These are phyloP conservation scores for Cladorhizidae sp. DNA, from an alignment of 37 sponge, comb jelly and placozoan genomes.

Conservation along the genomic window DNA sequence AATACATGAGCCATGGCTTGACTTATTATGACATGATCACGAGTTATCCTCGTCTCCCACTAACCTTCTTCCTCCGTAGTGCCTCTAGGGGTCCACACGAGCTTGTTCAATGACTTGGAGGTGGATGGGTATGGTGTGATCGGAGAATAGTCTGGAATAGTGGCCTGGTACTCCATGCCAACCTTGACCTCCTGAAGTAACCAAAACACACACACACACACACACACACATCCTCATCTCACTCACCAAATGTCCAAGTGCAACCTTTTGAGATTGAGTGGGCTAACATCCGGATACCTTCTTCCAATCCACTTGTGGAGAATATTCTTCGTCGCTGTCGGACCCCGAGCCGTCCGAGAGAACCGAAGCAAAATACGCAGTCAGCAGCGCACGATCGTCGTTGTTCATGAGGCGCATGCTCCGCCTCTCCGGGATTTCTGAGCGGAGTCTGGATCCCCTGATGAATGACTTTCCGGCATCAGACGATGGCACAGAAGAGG, in stretches of 20 bases:
- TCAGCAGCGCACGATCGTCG: not conserved
- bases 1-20: no score
- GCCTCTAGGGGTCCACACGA: conserved; percentile 32
- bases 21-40: no score
- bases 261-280: no score
- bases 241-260: no score
- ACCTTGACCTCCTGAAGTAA: conserved; percentile 16
- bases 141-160: not conserved
- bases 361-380: not conserved
- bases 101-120: not conserved
- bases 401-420: conserved; percentile 47
- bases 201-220: not conserved
- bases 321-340: conserved; percentile 24
- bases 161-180: not conserved
- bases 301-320: conserved; percentile 19
- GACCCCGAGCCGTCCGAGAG: conserved; percentile 6
- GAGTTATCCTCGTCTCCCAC: not conserved
- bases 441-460: conserved; percentile 19
- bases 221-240: no score
- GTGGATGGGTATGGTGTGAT: not conserved
- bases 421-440: conserved; percentile 55
- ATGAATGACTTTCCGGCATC: not conserved
- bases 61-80: conserved; percentile 8
- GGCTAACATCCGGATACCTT: not conserved
- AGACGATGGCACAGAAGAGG: not conserved